A percentile compares a stretch with the other conserved stretches of the same genome.
phyloP scores from a whole-genome alignment of 2,113 vertebrate species.

The Neoarius graeffei region DNA sequence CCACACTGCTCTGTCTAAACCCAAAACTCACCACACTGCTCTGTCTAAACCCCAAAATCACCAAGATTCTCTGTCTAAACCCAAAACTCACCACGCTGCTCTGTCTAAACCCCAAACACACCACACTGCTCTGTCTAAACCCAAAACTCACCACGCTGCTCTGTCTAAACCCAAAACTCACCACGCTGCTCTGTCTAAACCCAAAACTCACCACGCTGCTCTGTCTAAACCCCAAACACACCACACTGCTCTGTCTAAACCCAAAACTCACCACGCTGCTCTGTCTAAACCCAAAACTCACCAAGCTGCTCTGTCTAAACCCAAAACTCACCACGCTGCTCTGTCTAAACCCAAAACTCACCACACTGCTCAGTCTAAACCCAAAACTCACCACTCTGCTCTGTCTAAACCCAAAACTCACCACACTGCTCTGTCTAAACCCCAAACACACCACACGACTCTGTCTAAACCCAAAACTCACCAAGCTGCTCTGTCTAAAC shows the following conservation, averaged over 20 bases:
- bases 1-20: background rate
- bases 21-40: background rate
- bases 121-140: background rate
- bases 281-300: background rate
- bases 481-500: background rate
- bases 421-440: background rate
- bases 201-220: too few relatives aligned
- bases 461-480: too few relatives aligned
- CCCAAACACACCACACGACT: too few relatives aligned
- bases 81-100: too few relatives aligned
- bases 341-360: too few relatives aligned
- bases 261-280: background rate
- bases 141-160: background rate
- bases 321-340: too few relatives aligned
- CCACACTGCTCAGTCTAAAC: background rate
- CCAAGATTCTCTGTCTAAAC: background rate
- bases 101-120: too few relatives aligned
- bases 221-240: too few relatives aligned
- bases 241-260: background rate
- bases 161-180: background rate
- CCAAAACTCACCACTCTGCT: background rate
- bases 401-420: background rate
- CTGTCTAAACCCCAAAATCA: background rate
- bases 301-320: background rate
- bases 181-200: background rate